These are phyloP conservation scores for Notoglanidium macrostoma DNA, from an alignment of 2,797 vertebrate genomes.

Conservation along the genomic window DNA sequence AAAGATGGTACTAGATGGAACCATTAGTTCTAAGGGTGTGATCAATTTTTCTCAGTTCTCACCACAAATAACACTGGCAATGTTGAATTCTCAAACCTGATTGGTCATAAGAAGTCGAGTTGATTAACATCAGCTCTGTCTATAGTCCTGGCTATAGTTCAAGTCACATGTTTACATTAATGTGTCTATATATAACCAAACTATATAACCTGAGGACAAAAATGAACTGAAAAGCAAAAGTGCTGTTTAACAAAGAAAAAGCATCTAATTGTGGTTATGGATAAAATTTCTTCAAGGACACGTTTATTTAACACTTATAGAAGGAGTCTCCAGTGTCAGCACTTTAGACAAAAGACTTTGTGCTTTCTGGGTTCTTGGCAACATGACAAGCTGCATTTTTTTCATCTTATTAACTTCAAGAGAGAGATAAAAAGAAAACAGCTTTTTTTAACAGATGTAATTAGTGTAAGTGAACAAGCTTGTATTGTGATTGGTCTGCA, in stretches of 20 bases:
- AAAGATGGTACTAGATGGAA: background rate
- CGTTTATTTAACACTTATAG: background rate
- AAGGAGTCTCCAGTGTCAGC: background rate
- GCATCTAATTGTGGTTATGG: background rate
- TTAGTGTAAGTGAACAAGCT: background rate
- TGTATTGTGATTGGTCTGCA: background rate
- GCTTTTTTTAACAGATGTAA: background rate
- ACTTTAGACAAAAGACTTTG: background rate
- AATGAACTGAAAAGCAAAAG: background rate
- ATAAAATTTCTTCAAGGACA: background rate
- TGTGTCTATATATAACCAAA: background rate
- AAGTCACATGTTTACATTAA: background rate
- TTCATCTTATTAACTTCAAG: background rate
- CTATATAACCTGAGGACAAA: too few species aligned
- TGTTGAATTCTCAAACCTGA: background rate
- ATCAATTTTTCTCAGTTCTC: background rate
- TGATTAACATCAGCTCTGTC: background rate
- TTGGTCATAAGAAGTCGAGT: background rate
- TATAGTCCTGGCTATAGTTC: background rate
- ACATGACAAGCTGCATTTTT: background rate
- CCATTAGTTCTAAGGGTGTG: background rate
- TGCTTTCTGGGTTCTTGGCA: background rate
- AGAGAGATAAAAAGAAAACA: background rate
- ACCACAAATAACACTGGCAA: background rate
- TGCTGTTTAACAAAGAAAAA: background rate